phyloP scores from a whole-genome alignment of 2,113 vertebrate species.

The Dromaius novaehollandiae region DNA sequence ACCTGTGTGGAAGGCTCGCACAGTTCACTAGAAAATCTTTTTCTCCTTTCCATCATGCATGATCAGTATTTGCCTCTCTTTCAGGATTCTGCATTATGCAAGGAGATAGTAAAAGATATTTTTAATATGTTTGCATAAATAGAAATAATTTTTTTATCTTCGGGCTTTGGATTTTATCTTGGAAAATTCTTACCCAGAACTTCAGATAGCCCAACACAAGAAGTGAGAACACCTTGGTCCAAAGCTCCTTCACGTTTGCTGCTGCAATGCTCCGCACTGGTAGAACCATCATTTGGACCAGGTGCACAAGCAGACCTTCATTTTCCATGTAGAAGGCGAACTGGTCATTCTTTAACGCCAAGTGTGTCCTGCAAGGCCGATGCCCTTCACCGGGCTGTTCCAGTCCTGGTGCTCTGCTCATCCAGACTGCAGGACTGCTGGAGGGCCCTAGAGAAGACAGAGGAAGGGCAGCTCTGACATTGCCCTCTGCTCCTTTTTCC shows the following conservation, averaged over 20 bases:
- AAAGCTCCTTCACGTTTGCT: neutral
- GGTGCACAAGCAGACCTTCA: neutral
- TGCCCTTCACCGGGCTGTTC: neutral
- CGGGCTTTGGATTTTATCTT: neutral
- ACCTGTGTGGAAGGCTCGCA: neutral
- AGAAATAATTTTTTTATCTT: neutral
- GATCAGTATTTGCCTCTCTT: neutral
- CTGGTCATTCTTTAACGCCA: neutral
- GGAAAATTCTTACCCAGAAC: neutral
- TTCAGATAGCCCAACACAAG: neutral
- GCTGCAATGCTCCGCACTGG: neutral
- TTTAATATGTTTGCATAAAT: neutral
- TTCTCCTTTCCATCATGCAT: neutral
- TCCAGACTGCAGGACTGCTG: accelerated
- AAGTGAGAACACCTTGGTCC: neutral
- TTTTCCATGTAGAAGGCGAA: neutral
- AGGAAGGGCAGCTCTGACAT: slow-evolving; percentile 20
- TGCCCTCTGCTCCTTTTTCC: neutral
- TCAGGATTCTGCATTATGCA: neutral
- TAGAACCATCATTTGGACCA: neutral
- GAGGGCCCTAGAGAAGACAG: neutral
- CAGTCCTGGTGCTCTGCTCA: neutral
- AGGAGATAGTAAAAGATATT: neutral
- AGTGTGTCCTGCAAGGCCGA: accelerated
- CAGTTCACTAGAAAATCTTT: neutral